A percentile compares a stretch with the other conserved stretches of the same genome.
Conservation (phyloP, 2,888 invertebrate genomes). For the Pammene fasciana region DNA sequence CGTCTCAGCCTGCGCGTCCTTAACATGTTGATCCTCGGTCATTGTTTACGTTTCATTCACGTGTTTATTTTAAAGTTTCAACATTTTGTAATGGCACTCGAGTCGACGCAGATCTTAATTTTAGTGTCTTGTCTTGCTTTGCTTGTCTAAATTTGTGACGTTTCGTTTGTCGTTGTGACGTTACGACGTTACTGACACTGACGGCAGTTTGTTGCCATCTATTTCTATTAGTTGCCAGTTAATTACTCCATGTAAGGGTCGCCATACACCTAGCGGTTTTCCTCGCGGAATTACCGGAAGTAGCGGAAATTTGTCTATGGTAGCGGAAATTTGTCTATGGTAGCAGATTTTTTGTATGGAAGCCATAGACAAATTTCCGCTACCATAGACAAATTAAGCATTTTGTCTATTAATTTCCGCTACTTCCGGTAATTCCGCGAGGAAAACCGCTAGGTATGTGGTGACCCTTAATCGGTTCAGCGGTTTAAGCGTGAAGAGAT, state of each 20-base stretch:
- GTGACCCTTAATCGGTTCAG: too few species aligned
- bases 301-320: too few species aligned
- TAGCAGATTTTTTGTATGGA: too few species aligned
- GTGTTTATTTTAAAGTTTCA: constrained; percentile 45
- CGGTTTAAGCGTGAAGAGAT: too few species aligned
- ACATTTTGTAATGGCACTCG: constrained; percentile 38
- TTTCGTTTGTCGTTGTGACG: constrained; percentile 34
- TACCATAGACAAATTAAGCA: too few species aligned
- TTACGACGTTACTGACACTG: background rate
- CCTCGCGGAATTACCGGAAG: too few species aligned
- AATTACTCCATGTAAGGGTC: background rate
- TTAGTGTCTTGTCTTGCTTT: constrained; percentile 19
- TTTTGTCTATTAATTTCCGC: too few species aligned
- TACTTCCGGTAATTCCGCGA: too few species aligned
- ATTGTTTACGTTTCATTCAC: constrained; percentile 61
- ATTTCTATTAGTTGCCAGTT: constrained; percentile 1
- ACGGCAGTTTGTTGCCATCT: constrained; percentile 7
- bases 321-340: too few species aligned
- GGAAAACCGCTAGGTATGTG: too few species aligned
- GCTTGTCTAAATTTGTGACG: constrained; percentile 17
- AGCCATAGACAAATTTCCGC: too few species aligned
- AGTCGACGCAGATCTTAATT: constrained; percentile 31
- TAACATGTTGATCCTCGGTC: constrained; percentile 84
- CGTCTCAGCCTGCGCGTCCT: constrained; percentile 76
- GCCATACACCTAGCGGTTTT: too few species aligned